Evolutionary conservation across 2,113 vertebrate species (phyloP).

Genomic region (Talpa occidentalis): DNA sequence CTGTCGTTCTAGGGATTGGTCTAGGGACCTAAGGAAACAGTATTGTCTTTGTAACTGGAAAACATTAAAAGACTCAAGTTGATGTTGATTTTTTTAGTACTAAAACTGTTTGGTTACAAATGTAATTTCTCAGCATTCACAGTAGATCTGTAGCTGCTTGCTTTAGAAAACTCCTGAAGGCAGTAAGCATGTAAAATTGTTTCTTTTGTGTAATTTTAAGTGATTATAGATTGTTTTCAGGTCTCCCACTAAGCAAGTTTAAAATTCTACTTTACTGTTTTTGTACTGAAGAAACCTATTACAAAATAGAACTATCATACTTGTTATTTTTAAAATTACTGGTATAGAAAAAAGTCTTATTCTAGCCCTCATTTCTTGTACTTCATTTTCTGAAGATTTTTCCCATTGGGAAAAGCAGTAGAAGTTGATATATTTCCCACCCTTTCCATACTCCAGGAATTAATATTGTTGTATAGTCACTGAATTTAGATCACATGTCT

Average conservation of each 20-base stretch:
- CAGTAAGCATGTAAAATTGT: not conserved
- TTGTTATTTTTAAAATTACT: not conserved
- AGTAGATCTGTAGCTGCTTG: not conserved
- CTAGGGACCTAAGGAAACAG: not conserved
- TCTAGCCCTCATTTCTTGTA: constrained; percentile 19
- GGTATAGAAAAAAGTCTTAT: not conserved
- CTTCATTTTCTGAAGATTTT: constrained; percentile 13
- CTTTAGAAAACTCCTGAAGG: constrained; percentile 36
- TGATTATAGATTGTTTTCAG: constrained; percentile 15
- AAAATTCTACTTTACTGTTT: not conserved
- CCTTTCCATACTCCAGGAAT: not conserved
- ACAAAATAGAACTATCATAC: not conserved
- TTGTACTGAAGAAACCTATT: not conserved
- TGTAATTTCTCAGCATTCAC: not conserved
- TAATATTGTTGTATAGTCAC: constrained; percentile 11
- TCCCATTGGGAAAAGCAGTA: not conserved
- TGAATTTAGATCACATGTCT: constrained; percentile 23
- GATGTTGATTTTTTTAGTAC: not conserved
- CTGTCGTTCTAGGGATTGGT: not conserved
- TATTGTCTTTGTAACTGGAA: constrained; percentile 20
- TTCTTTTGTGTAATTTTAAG: not conserved
- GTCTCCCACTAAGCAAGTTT: not conserved
- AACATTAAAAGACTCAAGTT: not conserved
- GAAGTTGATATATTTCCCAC: not conserved
- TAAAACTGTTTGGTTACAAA: not conserved